These are phyloP conservation scores for Hyphantria cunea DNA, from an alignment of 1,140 invertebrate species.

Conservation along the genomic window DNA sequence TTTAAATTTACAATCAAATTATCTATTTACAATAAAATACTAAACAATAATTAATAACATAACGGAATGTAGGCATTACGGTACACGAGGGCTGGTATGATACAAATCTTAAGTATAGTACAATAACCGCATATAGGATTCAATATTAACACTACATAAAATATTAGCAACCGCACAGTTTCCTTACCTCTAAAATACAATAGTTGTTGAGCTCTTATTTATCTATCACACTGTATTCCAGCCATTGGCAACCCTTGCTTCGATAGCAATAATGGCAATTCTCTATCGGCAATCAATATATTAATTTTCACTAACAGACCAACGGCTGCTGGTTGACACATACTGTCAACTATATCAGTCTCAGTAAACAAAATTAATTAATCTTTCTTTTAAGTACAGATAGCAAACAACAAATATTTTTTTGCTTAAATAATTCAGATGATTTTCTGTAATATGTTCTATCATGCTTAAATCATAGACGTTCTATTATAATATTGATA, in stretches of 20 bases:
- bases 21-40: constrained; percentile 34
- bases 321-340: too few species aligned
- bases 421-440: too few species aligned
- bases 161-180: constrained; percentile 53
- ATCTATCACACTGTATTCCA: constrained; percentile 60
- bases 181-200: constrained; percentile 44
- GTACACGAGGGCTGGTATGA: constrained; percentile 42
- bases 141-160: constrained; percentile 45
- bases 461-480: too few species aligned
- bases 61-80: constrained; percentile 54
- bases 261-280: constrained; percentile 57
- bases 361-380: too few species aligned
- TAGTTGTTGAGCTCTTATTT: constrained; percentile 68
- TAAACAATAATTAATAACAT: constrained; percentile 35
- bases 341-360: too few species aligned
- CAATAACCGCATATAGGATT: constrained; percentile 46
- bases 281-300: constrained; percentile 38
- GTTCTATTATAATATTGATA: too few species aligned
- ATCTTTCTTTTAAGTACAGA: too few species aligned
- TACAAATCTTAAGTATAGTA: constrained; percentile 48
- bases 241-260: constrained; percentile 56
- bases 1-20: constrained; percentile 33
- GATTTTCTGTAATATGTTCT: too few species aligned
- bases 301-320: too few species aligned
- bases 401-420: too few species aligned